phyloP scores from a whole-genome alignment of 2,797 vertebrate species.

The Ctenosaura bakeri region DNA sequence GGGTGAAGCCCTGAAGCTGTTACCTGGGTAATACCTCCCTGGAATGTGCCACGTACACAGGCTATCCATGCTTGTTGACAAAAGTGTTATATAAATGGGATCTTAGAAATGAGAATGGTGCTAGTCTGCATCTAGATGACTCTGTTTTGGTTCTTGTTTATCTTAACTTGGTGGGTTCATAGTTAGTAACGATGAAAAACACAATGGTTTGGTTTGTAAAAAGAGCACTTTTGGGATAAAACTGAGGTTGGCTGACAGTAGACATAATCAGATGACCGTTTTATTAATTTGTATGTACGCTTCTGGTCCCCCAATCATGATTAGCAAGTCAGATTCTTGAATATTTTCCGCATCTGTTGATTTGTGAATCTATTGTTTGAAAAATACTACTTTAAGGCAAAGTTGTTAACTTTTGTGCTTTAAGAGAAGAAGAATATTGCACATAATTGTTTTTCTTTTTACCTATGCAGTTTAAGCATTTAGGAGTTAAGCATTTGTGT shows the following conservation, averaged over 20 bases:
- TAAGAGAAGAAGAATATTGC: constrained; percentile 84
- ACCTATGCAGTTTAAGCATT: constrained; percentile 84
- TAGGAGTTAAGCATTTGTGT: constrained; percentile 79
- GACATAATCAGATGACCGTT: constrained; percentile 60
- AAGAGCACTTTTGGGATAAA: constrained; percentile 82
- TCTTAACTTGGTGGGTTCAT: constrained; percentile 68
- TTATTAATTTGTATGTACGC: constrained; percentile 58
- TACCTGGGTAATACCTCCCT: not conserved
- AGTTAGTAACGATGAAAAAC: constrained; percentile 70
- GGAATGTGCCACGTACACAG: constrained; percentile 21
- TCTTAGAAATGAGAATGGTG: constrained; percentile 58
- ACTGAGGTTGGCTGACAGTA: constrained; percentile 76
- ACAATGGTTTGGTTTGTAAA: constrained; percentile 76
- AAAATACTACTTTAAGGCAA: constrained; percentile 71
- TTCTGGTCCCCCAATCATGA: constrained; percentile 71
- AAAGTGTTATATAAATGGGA: constrained; percentile 52
- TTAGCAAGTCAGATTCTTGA: constrained; percentile 71
- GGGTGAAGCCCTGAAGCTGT: not conserved
- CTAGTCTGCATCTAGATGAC: constrained; percentile 45
- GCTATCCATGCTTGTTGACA: constrained; percentile 42
- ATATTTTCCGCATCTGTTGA: constrained; percentile 65
- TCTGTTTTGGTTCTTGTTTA: constrained; percentile 51
- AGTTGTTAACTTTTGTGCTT: constrained; percentile 78
- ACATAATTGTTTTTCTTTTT: constrained; percentile 82
- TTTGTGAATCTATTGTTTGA: constrained; percentile 71